Conservation (phyloP, 1,140 invertebrate species). For the Zaprionus inermis region DNA sequence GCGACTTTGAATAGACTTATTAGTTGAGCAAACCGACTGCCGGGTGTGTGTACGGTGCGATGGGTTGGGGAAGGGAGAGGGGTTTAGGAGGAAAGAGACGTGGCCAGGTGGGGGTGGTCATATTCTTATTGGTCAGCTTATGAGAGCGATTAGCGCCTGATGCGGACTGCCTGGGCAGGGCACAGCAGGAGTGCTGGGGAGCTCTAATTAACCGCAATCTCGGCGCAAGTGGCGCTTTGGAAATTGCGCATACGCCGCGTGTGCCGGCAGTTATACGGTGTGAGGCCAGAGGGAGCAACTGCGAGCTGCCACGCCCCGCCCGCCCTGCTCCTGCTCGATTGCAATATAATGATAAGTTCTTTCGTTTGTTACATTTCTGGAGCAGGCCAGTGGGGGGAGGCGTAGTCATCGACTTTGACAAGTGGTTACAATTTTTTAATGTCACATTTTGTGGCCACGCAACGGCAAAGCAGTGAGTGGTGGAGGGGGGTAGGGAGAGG, state of each 20-base stretch:
- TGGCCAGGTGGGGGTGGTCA: neutral
- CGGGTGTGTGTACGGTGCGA: neutral
- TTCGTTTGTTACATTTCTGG: slow-evolving; percentile 9
- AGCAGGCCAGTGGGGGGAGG: neutral
- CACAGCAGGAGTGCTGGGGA: neutral
- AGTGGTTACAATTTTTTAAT: slow-evolving; percentile 79
- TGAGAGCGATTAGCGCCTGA: slow-evolving; percentile 33
- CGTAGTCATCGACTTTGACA: slow-evolving; percentile 54
- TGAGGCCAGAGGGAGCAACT: neutral
- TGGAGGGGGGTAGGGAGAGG: neutral
- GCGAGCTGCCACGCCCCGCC: no score
- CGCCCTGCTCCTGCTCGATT: slow-evolving; percentile 9
- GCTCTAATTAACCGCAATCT: slow-evolving; percentile 49
- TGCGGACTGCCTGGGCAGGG: slow-evolving; percentile 13
- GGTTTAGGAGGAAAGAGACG: no score
- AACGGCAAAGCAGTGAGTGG: neutral
- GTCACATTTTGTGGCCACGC: slow-evolving; percentile 71
- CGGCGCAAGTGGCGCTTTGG: slow-evolving; percentile 25
- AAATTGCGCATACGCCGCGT: slow-evolving; percentile 66
- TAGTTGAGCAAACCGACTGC: slow-evolving; percentile 24
- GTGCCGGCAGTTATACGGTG: slow-evolving; percentile 33
- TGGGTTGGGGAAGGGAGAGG: neutral
- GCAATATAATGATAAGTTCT: slow-evolving; percentile 61
- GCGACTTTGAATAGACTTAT: slow-evolving; percentile 41
- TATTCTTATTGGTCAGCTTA: slow-evolving; percentile 29